phyloP scores from a whole-genome alignment of 53 echinoderm and acorn worm species.

The Stichopus horrens region DNA sequence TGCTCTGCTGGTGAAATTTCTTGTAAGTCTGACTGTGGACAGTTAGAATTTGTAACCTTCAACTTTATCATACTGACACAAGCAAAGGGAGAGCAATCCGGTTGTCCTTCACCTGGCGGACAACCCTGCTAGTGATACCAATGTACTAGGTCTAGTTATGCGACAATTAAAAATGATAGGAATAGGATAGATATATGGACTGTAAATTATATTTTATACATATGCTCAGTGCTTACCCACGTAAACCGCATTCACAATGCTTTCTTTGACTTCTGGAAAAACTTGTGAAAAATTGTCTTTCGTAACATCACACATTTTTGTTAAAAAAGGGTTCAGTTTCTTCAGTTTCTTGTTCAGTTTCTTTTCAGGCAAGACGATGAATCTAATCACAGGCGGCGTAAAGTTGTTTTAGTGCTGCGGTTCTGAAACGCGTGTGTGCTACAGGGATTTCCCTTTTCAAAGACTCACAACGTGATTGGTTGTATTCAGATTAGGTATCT shows the following conservation, averaged over 20 bases:
- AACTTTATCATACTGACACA: too few relatives aligned
- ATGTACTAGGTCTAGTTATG: too few relatives aligned
- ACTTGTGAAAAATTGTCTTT: constrained; percentile 54
- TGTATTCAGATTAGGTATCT: too few relatives aligned
- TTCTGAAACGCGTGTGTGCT: neutral
- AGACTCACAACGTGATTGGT: neutral
- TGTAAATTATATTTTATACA: neutral
- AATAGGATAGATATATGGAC: too few relatives aligned
- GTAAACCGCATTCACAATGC: constrained; percentile 47
- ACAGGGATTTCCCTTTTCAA: neutral
- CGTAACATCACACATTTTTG: constrained; percentile 58
- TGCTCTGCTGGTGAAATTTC: too few relatives aligned
- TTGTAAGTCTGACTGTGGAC: too few relatives aligned
- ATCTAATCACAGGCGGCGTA: too few relatives aligned
- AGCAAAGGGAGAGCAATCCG: too few relatives aligned
- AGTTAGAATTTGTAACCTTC: too few relatives aligned
- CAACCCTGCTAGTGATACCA: too few relatives aligned
- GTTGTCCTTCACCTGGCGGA: too few relatives aligned
- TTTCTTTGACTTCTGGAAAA: constrained; percentile 50
- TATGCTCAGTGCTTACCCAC: constrained; percentile 45
- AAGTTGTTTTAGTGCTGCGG: neutral
- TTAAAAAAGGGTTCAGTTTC: neutral
- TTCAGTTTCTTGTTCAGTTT: neutral
- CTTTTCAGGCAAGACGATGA: neutral
- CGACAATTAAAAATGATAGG: too few relatives aligned